phyloP scores from a whole-genome alignment of 1,140 invertebrate genomes.

The Popillia japonica region DNA sequence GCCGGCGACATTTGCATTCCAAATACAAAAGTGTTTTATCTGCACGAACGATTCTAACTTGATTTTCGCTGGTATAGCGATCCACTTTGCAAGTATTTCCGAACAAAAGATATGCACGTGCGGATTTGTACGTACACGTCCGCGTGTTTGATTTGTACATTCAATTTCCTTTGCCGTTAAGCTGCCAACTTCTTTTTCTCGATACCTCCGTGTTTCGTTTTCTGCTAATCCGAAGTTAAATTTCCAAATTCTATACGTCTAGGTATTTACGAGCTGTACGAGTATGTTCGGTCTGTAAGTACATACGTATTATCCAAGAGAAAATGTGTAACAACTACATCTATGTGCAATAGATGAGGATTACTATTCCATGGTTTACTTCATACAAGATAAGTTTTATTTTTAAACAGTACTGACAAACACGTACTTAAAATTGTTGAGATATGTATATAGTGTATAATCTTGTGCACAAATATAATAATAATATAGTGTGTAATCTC shows the following conservation, averaged over 20 bases:
- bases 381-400: background rate
- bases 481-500: too few species aligned
- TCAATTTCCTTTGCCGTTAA: slow-evolving; percentile 25
- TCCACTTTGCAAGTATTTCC: slow-evolving; percentile 31
- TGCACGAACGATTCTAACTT: slow-evolving; percentile 36
- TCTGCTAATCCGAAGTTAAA: background rate
- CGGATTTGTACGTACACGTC: too few species aligned
- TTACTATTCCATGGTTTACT: too few species aligned
- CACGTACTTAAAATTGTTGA: background rate
- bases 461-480: too few species aligned
- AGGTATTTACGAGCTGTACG: background rate
- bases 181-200: background rate
- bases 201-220: background rate
- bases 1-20: slow-evolving; percentile 26
- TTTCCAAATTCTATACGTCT: background rate
- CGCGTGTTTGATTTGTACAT: too few species aligned
- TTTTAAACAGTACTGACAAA: background rate
- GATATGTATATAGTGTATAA: too few species aligned
- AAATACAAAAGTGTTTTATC: slow-evolving; percentile 33
- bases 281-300: too few species aligned
- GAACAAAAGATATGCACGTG: slow-evolving; percentile 15
- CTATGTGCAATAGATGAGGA: too few species aligned
- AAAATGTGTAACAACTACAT: too few species aligned
- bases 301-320: too few species aligned
- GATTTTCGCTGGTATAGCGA: slow-evolving; percentile 27